Conservation (phyloP, 2,113 vertebrate species). For the Gobiocypris rarus region DNA sequence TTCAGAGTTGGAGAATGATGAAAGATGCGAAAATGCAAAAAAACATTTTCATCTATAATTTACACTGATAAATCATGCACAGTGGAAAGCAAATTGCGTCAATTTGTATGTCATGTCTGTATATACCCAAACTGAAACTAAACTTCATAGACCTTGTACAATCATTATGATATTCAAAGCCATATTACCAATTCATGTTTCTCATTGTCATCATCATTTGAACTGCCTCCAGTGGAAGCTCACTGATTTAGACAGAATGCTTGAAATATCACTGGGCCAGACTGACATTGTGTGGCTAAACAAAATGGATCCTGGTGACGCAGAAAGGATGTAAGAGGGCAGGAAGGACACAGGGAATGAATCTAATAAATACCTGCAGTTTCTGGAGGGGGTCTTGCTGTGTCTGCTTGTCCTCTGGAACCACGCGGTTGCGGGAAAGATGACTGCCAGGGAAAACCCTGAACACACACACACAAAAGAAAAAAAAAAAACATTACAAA, state of each 20-base stretch:
- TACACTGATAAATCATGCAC: background rate
- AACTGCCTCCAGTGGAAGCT: constrained; percentile 24
- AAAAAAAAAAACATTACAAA: background rate
- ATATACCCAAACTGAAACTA: background rate
- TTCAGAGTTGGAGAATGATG: background rate
- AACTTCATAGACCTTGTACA: background rate
- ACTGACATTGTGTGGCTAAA: background rate
- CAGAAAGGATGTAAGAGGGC: background rate
- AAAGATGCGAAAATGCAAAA: background rate
- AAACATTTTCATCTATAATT: background rate
- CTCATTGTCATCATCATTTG: constrained; percentile 16
- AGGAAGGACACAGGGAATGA: background rate
- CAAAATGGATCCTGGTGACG: background rate
- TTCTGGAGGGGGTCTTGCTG: constrained; percentile 80
- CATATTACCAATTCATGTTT: background rate
- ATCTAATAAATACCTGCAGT: constrained; percentile 79
- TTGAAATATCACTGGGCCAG: constrained; percentile 1
- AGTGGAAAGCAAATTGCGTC: background rate
- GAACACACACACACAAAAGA: constrained; percentile 51
- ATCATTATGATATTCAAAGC: background rate
- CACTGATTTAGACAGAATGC: background rate
- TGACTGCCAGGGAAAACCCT: constrained; percentile 87
- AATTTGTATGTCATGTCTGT: background rate
- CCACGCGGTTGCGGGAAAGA: constrained; percentile 83
- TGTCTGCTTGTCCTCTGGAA: constrained; percentile 77